A percentile compares a stretch with the other conserved stretches of the same genome.
Evolutionary conservation across 1,140 invertebrate species (phyloP).

Genomic region (Hydropsyche tenuis): DNA sequence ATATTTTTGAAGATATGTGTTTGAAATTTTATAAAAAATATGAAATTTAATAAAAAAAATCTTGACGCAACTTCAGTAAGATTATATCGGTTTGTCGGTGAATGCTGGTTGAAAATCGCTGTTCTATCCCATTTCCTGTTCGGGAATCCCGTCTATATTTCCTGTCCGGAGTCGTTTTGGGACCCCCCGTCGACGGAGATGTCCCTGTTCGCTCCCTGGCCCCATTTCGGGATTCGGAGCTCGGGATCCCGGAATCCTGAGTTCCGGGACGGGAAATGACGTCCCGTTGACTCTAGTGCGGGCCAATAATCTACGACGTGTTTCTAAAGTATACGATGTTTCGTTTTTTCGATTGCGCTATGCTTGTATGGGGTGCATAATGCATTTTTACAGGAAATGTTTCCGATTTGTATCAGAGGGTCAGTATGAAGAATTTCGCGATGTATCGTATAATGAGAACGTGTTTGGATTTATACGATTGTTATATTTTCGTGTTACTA

Average conservation of each 20-base stretch:
- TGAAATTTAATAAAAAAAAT: too few relatives aligned
- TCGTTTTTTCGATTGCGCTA: not conserved
- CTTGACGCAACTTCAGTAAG: too few relatives aligned
- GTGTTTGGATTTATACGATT: too few relatives aligned
- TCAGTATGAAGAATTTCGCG: not conserved
- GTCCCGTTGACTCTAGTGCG: not conserved
- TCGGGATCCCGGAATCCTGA: slow-evolving; percentile 6
- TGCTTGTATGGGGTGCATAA: not conserved
- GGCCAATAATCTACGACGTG: slow-evolving; percentile 9
- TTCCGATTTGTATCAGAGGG: not conserved
- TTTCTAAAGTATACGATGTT: not conserved
- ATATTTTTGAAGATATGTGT: too few relatives aligned
- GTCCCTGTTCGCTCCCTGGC: not conserved
- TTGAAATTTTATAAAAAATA: too few relatives aligned
- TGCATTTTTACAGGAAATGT: not conserved
- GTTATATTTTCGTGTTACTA: too few relatives aligned
- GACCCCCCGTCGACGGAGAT: not conserved
- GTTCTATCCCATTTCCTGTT: slow-evolving; percentile 8
- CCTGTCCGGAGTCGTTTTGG: slow-evolving; percentile 1
- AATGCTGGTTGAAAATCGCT: not conserved
- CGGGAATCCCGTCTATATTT: slow-evolving; percentile 20
- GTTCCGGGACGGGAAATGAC: slow-evolving; percentile 21
- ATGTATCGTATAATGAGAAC: too few relatives aligned
- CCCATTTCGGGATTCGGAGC: not conserved
- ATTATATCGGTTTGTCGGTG: too few relatives aligned